Evolutionary conservation across 2,888 invertebrate genomes (phyloP), one percentile per base, ranked within the genome.

Genomic region (Napeogenes inachia): DNA sequence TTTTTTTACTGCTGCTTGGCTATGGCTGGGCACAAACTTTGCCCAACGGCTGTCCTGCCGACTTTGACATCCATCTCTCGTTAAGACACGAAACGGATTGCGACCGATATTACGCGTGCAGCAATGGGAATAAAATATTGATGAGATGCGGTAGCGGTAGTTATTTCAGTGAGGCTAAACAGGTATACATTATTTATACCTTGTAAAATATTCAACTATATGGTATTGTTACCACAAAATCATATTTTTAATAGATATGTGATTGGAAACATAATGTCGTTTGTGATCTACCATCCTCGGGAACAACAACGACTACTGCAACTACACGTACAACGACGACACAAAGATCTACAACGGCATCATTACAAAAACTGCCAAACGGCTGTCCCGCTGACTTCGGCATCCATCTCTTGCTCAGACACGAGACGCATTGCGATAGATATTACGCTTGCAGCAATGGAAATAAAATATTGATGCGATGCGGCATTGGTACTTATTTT

Each of bases 71-170:
- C 38, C 57, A 57, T 13, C 50, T 13, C 45, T 33, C 50, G 21
- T 21, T 57, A 6, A 46, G 47, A 4, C 57, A 57, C 13, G 57
- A 57, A 35, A 47, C n/a, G 10, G 57, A 57, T 50, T 57, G 57
- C 35, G 35, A 6, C n/a, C 5, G n/a, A n/a, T 57, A 35, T 13
- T 50, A 50, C 30, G 21, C 50, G 3, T 62, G 72, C 58, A 59
- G 67, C 67, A 32, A 71, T 58, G 71, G 71, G 35, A 56, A n/a
- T 2, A 62, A 60, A 56, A 54, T 70, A 10, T 53, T 65, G 3
- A 69, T 63, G 68, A 42, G n/a, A n/a, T 87, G 86, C 32, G 71
- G 70, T 0, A 46, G 69, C 0, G 81, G 80, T 0, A 75, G 77
- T 0, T 70, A 73, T 30, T 86, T 85, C 60, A 78, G 82, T 61